Evolutionary conservation across 1,140 invertebrate species (phyloP), one percentile per base, ranked within the genome.

Genomic region (Teleogryllus occipitalis): DNA sequence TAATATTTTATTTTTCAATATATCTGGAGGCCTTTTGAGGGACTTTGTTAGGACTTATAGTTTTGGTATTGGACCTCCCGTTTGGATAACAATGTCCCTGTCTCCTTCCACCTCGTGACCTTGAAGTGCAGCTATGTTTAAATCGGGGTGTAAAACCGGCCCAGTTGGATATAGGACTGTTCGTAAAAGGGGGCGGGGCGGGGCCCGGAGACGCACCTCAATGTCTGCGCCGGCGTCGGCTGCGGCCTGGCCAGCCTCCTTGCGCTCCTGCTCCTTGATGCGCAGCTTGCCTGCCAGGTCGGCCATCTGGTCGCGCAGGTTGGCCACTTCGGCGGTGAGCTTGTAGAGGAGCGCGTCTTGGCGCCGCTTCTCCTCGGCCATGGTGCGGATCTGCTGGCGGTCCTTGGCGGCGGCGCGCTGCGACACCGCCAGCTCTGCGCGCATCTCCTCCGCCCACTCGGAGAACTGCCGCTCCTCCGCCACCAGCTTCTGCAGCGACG

Each of bases 181-280:
- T 10, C 90, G 89, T 82, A 89, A 89, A 72, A 92, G 87, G 7
- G 94, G 86, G 21, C 89, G 7, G 94, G 86, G 21, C 89, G 93
- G 89, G 81, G 94, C 93, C 54, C 89, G 87, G 82, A 93, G 89
- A 39, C 94, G 83, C 21, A 89, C 90, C 83, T 93, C 91, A 39
- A 95, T 85, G 84, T 78, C 78, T 7, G 78, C 78, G 27, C 48
- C 48, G 72, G 73, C 74, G 73, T 79, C 78, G 21, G 78, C 78
- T 80, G 74, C 18, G 39, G 78, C 77, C 81, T 89, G 86, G 22
- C 88, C 88, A 7, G 89, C 82, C 82, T 87, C 86, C 78, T 89
- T 88, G 83, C 88, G 86, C 82, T 90, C 89, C 10, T 83, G 83
- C 80, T 88, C 87, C 83, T 90, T 89, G 8, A 90, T 85, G 78